These are phyloP conservation scores for Punctoribates punctum DNA, from an alignment of 2,888 invertebrate species.

Conservation along the genomic window DNA sequence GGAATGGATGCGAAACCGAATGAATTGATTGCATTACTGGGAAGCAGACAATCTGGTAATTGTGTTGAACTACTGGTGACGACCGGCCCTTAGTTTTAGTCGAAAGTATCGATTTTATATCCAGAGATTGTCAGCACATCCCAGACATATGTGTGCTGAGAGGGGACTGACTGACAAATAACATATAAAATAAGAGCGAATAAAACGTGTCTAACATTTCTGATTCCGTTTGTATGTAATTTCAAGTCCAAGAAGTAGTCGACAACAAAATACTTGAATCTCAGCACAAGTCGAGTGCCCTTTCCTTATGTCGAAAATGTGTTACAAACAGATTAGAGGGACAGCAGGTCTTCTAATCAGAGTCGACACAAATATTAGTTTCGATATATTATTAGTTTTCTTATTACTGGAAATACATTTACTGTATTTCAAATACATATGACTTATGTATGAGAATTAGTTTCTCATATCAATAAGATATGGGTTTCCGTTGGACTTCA, in stretches of 20 bases:
- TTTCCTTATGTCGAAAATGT: background rate
- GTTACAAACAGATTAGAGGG: conserved; percentile 4
- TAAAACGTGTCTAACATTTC: conserved; percentile 8
- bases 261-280: background rate
- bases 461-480: background rate
- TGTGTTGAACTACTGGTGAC: conserved; percentile 1
- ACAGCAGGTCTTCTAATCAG: background rate
- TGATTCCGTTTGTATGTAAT: background rate
- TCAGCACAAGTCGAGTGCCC: background rate
- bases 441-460: background rate
- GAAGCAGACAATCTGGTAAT: conserved; percentile 12
- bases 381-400: background rate
- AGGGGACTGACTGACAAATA: background rate
- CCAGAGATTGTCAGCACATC: conserved; percentile 1
- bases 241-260: background rate
- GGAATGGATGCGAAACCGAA: background rate
- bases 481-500: background rate
- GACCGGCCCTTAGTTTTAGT: conserved; percentile 11
- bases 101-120: background rate
- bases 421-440: background rate
- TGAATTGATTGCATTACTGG: conserved; percentile 19
- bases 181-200: background rate
- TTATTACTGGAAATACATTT: background rate
- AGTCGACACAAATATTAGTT: background rate
- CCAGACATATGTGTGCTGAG: background rate